phyloP scores from a whole-genome alignment of 2,888 invertebrate species.

The Lacanobia oleracea region DNA sequence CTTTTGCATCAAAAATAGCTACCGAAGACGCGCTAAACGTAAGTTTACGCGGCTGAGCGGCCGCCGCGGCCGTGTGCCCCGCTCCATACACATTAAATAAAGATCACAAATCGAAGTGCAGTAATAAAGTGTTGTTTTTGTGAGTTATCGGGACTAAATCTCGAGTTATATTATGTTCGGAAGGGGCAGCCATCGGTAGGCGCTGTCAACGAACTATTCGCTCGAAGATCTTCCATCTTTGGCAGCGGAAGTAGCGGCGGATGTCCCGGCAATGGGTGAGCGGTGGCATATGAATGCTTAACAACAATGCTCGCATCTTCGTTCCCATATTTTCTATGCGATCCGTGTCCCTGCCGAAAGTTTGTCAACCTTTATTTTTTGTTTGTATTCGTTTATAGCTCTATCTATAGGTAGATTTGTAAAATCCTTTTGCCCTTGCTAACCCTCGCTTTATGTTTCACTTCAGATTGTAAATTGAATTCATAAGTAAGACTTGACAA shows the following conservation, averaged over 20 bases:
- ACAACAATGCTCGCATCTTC: conserved; percentile 85
- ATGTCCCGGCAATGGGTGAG: conserved; percentile 90
- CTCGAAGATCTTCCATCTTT: conserved; percentile 88
- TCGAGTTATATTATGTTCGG: conserved; percentile 76
- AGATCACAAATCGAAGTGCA: conserved; percentile 66
- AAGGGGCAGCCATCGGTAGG: conserved; percentile 69
- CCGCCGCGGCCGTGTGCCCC: conserved; percentile 81
- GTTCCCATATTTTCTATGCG: conserved; percentile 89
- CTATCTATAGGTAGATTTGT: conserved; percentile 54
- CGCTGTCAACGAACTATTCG: conserved; percentile 87
- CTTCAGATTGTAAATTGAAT: conserved; percentile 61
- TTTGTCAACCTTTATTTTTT: conserved; percentile 90
- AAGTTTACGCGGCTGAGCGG: conserved; percentile 86
- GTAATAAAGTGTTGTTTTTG: conserved; percentile 61
- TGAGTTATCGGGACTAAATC: conserved; percentile 67
- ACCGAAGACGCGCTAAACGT: conserved; percentile 86
- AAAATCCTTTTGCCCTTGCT: conserved; percentile 65
- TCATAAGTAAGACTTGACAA: conserved; percentile 60
- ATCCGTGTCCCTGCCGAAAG: conserved; percentile 87
- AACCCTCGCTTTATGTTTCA: conserved; percentile 53
- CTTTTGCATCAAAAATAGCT: conserved; percentile 90
- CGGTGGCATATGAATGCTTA: conserved; percentile 88
- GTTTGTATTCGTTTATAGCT: conserved; percentile 77
- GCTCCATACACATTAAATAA: conserved; percentile 65
- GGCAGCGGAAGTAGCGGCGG: conserved; percentile 90